Evolutionary conservation across 2,113 vertebrate species (phyloP), one percentile per base, ranked within the genome.

Genomic region (Sialia sialis): DNA sequence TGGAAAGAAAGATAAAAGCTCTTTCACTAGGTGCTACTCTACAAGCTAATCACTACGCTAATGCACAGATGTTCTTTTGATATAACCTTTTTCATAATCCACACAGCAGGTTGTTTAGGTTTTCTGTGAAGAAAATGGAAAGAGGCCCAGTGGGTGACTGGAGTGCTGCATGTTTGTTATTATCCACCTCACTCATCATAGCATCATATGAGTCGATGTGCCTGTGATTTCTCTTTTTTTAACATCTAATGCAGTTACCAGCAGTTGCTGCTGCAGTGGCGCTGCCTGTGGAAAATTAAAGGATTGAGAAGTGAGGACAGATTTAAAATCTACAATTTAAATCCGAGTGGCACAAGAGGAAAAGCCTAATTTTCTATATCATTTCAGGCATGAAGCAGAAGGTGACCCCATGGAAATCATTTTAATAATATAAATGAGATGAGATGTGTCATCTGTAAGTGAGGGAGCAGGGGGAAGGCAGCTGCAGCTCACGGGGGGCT

Each of bases 51-150:
- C 17, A 8, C 66, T 6, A 5, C 3, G 0, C 19, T 72, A 6
- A 66, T 43, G 88, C 68, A 72, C 85, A 94, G 69, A 64, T 29
- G 18, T 89, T 88, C 91, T 74, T 82, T 82, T 74, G 80, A 74
- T 77, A 76, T 0, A 2, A 76, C 66, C 70, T 48, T 90, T 91
- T 90, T 51, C 55, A 29, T 29, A 51, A 58, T 72, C 67, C 16
- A 39, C 38, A 27, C 68, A 73, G 84, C 3, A 2, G 83, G 72
- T 21, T 36, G 17, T 56, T 87, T 46, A 80, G 73, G 32, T 80
- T 93, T 77, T 73, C 77, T 82, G 44, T 55, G 90, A 93, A 93
- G 91, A 87, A 94, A 92, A 90, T 67, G 63, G 72, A 58, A 82
- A 54, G 73, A 82, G 62, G 76, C 60, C 73, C 84, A n/a, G 54